Conservation (phyloP, 2,113 vertebrate genomes). For the Hippopotamus amphibius region DNA sequence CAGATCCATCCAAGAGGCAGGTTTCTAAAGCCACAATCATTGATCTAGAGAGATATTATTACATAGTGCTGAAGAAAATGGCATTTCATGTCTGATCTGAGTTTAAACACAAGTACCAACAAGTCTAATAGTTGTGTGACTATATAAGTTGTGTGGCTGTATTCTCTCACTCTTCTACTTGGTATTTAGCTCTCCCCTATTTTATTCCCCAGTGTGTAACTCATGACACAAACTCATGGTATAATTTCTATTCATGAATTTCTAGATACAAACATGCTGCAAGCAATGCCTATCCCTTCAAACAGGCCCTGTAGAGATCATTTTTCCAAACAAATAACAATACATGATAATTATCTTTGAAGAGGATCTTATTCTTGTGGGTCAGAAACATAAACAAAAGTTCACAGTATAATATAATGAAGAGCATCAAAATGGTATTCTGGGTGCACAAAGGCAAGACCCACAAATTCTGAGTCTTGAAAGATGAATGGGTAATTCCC, state of each 20-base stretch:
- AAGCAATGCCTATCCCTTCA: not conserved
- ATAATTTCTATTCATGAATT: not conserved
- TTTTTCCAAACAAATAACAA: constrained; percentile 11
- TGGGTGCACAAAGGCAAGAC: not conserved
- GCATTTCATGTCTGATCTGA: not conserved
- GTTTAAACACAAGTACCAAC: not conserved
- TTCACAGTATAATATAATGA: not conserved
- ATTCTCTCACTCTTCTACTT: not conserved
- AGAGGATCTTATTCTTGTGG: not conserved
- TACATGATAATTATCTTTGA: not conserved
- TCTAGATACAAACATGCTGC: not conserved
- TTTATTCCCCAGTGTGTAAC: not conserved
- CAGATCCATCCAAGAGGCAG: not conserved
- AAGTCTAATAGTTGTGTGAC: not conserved
- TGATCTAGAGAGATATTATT: not conserved
- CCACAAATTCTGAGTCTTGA: not conserved
- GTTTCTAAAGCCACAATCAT: not conserved
- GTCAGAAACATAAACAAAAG: not conserved
- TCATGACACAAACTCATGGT: not conserved
- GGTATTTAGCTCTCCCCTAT: not conserved
- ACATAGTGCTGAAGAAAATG: not conserved
- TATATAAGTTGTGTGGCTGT: not conserved
- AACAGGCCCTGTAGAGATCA: not conserved
- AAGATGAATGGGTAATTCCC: not conserved
- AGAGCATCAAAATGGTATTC: not conserved